Conservation (phyloP, 2,113 vertebrate species). For the Numenius arquata region DNA sequence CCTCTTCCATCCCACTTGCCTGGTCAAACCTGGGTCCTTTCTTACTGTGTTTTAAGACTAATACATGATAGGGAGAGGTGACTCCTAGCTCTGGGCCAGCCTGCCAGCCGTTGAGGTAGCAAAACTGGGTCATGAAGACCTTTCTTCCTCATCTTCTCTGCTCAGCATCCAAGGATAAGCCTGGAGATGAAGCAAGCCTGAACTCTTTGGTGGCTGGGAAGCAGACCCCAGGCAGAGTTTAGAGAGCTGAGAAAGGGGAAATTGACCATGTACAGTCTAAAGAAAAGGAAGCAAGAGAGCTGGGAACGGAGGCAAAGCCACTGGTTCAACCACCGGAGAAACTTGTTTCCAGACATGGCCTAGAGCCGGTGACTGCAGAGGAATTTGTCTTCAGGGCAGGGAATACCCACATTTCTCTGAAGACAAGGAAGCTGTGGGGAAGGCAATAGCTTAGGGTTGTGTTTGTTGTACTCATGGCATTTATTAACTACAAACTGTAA, state of each 20-base stretch:
- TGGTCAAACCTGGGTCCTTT: not conserved
- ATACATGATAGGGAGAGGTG: accelerated
- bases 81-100: not conserved
- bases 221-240: not conserved
- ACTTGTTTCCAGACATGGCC: not conserved
- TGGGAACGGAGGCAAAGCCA: not conserved
- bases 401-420: not conserved
- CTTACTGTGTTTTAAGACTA: not conserved
- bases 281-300: not conserved
- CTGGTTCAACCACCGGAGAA: not conserved
- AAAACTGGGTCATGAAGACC: not conserved
- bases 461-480: not conserved
- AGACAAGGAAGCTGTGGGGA: not conserved
- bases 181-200: not conserved
- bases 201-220: not conserved
- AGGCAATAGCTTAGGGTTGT: not conserved
- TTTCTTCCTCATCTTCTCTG: not conserved
- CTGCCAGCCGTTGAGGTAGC: not conserved
- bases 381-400: not conserved
- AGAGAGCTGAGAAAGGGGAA: not conserved
- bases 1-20: not conserved
- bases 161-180: accelerated
- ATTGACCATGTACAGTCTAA: not conserved
- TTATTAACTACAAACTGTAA: not conserved
- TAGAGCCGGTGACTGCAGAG: not conserved